Conservation (phyloP, 2,888 invertebrate species). For the Byasa hedistus region DNA sequence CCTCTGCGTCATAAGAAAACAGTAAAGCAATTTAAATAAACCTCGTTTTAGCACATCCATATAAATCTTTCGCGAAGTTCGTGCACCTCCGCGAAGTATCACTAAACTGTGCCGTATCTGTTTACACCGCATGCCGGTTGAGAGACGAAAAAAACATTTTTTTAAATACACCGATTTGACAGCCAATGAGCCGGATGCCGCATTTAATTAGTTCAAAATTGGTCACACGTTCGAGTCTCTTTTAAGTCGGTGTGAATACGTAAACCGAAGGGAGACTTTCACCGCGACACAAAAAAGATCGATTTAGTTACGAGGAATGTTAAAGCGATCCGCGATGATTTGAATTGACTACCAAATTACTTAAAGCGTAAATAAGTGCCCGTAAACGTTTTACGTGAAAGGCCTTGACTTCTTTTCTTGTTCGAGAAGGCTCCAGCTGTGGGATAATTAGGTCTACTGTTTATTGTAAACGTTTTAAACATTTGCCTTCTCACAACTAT, state of each 20-base stretch:
- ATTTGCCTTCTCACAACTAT: no score
- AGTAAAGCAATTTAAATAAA: not conserved
- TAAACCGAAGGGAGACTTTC: conserved; percentile 27
- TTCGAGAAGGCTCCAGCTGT: no score
- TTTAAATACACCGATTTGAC: conserved; percentile 63
- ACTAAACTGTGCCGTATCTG: conserved; percentile 64
- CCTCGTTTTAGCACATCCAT: conserved; percentile 38
- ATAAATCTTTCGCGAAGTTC: conserved; percentile 33
- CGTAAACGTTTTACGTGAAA: not conserved
- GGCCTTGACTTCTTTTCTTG: no score
- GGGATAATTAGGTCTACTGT: no score
- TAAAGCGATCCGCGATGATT: conserved; percentile 22
- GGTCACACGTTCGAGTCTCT: conserved; percentile 51
- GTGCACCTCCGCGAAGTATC: conserved; percentile 43
- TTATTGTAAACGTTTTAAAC: no score
- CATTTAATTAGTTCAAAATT: conserved; percentile 72
- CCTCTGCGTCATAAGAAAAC: no score
- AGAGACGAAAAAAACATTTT: conserved; percentile 32
- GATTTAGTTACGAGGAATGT: conserved; percentile 27
- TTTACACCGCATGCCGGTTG: conserved; percentile 43
- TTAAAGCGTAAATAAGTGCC: conserved; percentile 2
- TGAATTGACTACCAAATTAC: conserved; percentile 23
- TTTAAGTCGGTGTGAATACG: conserved; percentile 26
- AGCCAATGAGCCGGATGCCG: conserved; percentile 73
- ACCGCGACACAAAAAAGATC: conserved; percentile 22